Evolutionary conservation across 2,888 invertebrate species (phyloP).

Genomic region (Plebejus melissa): DNA sequence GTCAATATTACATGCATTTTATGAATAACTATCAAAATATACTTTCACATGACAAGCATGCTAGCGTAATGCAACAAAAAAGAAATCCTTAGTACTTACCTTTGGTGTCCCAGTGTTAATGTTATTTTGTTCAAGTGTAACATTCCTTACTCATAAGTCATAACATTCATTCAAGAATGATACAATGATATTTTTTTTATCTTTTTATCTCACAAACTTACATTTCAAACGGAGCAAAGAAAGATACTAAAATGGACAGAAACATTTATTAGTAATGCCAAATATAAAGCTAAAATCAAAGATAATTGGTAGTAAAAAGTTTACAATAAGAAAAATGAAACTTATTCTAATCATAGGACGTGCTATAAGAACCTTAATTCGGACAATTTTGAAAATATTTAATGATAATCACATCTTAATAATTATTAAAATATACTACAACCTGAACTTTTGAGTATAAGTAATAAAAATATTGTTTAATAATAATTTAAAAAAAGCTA

Average conservation of each 20-base stretch:
- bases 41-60: conserved; percentile 43
- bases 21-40: background rate
- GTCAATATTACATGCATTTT: background rate
- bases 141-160: background rate
- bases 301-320: background rate
- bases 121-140: background rate
- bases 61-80: conserved; percentile 40
- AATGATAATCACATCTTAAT: conserved; percentile 18
- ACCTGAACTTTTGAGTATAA: background rate
- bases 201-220: background rate
- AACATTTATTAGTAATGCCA: conserved; percentile 62
- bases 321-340: conserved; percentile 28
- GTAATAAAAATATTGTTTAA: background rate
- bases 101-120: background rate
- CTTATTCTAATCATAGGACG: conserved; percentile 17
- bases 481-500: background rate
- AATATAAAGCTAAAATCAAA: conserved; percentile 48
- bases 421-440: background rate
- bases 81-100: conserved; percentile 1
- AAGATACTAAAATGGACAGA: conserved; percentile 41
- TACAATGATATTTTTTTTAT: background rate
- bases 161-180: background rate
- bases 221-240: conserved; percentile 39
- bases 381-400: background rate
- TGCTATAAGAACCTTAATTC: background rate